Evolutionary conservation across 2,797 vertebrate species (phyloP).

Genomic region (Poeciliopsis paucimaculata): DNA sequence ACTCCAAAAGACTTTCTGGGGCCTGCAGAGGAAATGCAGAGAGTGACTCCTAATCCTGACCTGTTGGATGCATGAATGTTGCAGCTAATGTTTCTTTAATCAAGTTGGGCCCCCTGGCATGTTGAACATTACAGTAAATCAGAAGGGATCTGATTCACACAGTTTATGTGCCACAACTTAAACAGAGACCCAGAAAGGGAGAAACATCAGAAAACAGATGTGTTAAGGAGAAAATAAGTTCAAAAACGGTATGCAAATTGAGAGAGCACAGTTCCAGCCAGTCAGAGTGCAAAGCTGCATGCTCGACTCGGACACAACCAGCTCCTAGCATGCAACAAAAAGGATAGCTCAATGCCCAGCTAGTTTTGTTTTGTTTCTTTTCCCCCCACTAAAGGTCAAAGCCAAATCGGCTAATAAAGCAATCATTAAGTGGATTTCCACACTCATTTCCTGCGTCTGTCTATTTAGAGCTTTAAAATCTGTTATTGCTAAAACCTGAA

Average conservation of each 20-base stretch:
- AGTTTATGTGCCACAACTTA: background rate
- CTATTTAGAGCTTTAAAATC: constrained; percentile 9
- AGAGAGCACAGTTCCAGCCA: constrained; percentile 19
- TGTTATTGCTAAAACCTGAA: constrained; percentile 25
- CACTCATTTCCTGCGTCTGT: constrained; percentile 35
- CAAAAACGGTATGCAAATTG: constrained; percentile 16
- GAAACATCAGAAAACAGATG: background rate
- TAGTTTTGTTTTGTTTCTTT: background rate
- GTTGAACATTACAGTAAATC: background rate
- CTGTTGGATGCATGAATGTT: background rate
- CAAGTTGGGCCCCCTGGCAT: background rate
- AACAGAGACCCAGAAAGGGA: background rate
- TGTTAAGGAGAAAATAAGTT: background rate
- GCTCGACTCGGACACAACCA: constrained; percentile 36
- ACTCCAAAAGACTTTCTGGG: constrained; percentile 97
- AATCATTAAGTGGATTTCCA: constrained; percentile 27
- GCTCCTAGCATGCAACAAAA: constrained; percentile 50
- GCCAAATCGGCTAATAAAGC: constrained; percentile 17
- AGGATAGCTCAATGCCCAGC: constrained; percentile 15
- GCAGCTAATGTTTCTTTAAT: background rate
- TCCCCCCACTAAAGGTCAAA: constrained; percentile 13
- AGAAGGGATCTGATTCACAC: background rate
- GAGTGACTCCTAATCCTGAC: background rate
- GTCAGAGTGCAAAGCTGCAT: constrained; percentile 58
- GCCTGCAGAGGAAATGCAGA: constrained; percentile 83